Percentiles rank a stretch among this genome's conserved stretches.
These are phyloP conservation scores for Syndactyla subalaris DNA, from an alignment of 2,797 vertebrate species.

Conservation along the genomic window DNA sequence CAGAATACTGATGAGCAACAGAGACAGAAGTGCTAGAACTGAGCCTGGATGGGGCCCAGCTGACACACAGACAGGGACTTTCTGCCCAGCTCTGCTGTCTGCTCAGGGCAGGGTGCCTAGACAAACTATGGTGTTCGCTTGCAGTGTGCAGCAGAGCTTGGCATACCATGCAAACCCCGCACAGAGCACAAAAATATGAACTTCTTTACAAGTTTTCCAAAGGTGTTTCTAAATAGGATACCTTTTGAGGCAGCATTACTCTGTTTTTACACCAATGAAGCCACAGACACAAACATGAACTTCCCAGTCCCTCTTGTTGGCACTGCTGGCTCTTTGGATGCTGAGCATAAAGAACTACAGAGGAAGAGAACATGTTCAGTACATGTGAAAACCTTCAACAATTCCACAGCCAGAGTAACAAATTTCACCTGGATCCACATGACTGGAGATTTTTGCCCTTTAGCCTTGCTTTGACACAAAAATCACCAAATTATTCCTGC, in stretches of 20 bases:
- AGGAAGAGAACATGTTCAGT: background rate
- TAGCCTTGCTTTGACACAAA: background rate
- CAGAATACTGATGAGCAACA: background rate
- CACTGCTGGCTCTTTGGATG: background rate
- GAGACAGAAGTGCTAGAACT: background rate
- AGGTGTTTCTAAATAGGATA: background rate
- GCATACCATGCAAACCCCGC: background rate
- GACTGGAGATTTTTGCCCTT: rapidly evolving
- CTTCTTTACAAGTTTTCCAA: background rate
- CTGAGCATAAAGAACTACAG: background rate
- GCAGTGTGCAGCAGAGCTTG: background rate
- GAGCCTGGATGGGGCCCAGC: background rate
- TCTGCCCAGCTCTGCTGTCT: background rate
- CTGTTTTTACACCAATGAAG: background rate
- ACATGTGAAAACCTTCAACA: background rate
- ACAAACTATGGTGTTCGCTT: background rate
- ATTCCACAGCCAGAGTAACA: background rate
- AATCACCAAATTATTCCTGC: background rate
- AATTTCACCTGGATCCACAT: background rate
- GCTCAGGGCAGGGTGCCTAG: background rate
- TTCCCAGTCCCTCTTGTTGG: background rate
- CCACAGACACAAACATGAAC: background rate
- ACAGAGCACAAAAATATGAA: background rate
- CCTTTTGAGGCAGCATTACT: background rate
- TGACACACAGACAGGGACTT: background rate